Base-by-base conservation (phyloP, 2,888 invertebrate species). In the Aspidapion aeneum region DNA sequence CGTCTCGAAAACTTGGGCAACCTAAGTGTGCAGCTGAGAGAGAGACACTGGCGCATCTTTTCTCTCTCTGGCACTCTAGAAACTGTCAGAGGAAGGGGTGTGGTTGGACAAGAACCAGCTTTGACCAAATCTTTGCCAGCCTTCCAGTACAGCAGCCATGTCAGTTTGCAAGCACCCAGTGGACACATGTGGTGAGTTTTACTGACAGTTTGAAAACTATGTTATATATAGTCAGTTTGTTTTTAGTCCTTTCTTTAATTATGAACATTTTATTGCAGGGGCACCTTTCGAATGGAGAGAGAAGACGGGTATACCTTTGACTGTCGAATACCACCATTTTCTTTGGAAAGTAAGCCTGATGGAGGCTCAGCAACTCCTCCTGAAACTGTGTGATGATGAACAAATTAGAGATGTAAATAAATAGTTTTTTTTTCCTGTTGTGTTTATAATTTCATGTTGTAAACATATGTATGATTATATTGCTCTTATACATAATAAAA, bases 1-100 rank as follows among this genome's bases (percentile, higher is more conserved):
- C 86, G 98, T 18, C 82, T 99, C 70, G 98, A 98, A 83, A 98
- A 99, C 82, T 83, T 97, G 61, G 94, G 96, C 1, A 86, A 91
- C 49, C 83, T 91, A 61, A 91, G 93, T 60, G 94, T 98, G 1
- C 97, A 97, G 78, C 82, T 99, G 56, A 86, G 98, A 64, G 97
- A 98, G 82, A 84, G 98, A n/a, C 96, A 98, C 81, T 98, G 98
- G 98, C 87, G 97, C 71, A 98, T 98, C 78, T 98, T 98, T 81
- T 96, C 96, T 49, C 83, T 98, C 65, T 93, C 92, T 59, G 94
- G 94, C 60, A 96, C 97, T 16, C 82, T 98, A 74, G 97, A 98
- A 82, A 97, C 96, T 0, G 94, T 94, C 1, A 85, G 96, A 70
- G 98, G 97, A 0, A 85, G 97, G 74, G 98, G 96, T 52, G 97